phyloP scores from a whole-genome alignment of 53 echinoderm and acorn worm genomes.

The Holothuria leucospilota region DNA sequence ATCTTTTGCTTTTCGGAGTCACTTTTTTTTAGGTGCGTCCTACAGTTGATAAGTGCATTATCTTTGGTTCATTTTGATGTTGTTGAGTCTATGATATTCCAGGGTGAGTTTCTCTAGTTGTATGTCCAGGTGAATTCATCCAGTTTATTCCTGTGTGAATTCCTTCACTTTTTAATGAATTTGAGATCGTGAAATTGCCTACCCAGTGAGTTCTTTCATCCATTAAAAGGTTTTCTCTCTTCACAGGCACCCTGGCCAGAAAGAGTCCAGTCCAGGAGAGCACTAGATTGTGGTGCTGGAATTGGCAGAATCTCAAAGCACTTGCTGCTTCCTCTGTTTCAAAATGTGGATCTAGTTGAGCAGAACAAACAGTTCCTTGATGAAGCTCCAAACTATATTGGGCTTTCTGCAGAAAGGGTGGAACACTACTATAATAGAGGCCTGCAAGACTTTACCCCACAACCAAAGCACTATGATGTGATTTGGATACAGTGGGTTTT shows the following conservation, averaged over 20 bases:
- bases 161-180: too few relatives aligned
- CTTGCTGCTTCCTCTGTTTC: constrained; percentile 82
- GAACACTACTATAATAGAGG: constrained; percentile 82
- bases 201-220: too few relatives aligned
- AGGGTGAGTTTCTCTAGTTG: too few relatives aligned
- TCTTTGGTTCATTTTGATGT: too few relatives aligned
- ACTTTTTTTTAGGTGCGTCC: too few relatives aligned
- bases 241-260: constrained; percentile 77
- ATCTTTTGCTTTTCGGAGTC: too few relatives aligned
- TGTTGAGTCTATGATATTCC: too few relatives aligned
- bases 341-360: constrained; percentile 87
- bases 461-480: constrained; percentile 79
- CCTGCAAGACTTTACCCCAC: constrained; percentile 82
- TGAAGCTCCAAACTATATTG: constrained; percentile 73
- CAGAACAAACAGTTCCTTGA: constrained; percentile 84
- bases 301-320: constrained; percentile 95
- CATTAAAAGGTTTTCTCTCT: not conserved
- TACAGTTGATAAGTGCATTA: too few relatives aligned
- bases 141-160: too few relatives aligned
- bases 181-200: too few relatives aligned
- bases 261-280: constrained; percentile 70
- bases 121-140: too few relatives aligned
- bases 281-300: constrained; percentile 93
- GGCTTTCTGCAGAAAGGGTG: constrained; percentile 56
- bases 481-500: constrained; percentile 99